Percentiles rank a stretch among this genome's conserved stretches.
Conservation (phyloP, 37 sponge, comb jelly and placozoan species). For the Cliona cf. orientalis region DNA sequence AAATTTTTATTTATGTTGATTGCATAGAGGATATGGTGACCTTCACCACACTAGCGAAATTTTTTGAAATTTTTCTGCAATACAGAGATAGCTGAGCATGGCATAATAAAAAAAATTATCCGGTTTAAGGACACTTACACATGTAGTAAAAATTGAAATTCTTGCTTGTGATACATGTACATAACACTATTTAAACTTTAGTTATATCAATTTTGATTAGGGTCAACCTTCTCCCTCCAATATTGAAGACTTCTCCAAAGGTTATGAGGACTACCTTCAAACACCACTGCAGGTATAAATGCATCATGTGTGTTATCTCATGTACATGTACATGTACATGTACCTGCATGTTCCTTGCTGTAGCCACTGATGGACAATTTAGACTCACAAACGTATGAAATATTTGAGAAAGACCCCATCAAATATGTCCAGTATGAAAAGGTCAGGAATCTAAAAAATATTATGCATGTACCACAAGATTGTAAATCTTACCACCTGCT, state of each 20-base stretch:
- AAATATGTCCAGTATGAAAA: constrained; percentile 93
- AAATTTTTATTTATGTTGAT: too few species aligned
- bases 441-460: too few species aligned
- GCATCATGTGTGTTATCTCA: neutral
- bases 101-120: too few species aligned
- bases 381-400: constrained; percentile 96
- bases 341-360: neutral
- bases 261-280: constrained; percentile 97
- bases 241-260: constrained; percentile 80
- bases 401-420: constrained; percentile 96
- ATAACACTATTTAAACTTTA: neutral
- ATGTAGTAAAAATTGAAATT: neutral
- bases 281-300: constrained; percentile 83
- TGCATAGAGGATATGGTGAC: too few species aligned
- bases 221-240: constrained; percentile 19
- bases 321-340: constrained; percentile 1
- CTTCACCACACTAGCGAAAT: too few species aligned
- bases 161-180: neutral
- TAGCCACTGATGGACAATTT: constrained; percentile 98
- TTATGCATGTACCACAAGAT: too few species aligned
- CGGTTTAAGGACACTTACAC: neutral
- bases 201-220: too few species aligned
- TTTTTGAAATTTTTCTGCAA: too few species aligned
- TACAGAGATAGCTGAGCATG: too few species aligned
- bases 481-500: too few species aligned